Conservation (phyloP, 2,113 vertebrate species). For the Tragelaphus scriptus region DNA sequence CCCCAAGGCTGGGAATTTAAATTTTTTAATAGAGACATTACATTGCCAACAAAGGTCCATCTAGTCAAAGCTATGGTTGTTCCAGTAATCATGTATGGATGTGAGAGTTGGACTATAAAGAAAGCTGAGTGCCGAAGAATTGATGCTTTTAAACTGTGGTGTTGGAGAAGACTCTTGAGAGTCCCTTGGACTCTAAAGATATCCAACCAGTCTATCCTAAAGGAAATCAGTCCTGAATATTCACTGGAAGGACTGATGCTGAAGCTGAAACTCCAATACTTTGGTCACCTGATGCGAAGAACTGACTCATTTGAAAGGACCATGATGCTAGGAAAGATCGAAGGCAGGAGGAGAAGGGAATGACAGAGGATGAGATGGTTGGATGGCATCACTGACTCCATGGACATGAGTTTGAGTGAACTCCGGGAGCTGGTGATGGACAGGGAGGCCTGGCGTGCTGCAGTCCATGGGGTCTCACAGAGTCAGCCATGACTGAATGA, state of each 20-base stretch:
- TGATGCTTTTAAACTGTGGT: neutral
- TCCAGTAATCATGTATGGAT: neutral
- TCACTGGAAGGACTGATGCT: neutral
- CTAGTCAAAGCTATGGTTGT: neutral
- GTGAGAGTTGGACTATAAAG: neutral
- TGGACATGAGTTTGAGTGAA: neutral
- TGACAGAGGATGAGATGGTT: neutral
- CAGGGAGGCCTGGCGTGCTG: neutral
- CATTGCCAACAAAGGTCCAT: neutral
- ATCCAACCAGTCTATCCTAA: neutral
- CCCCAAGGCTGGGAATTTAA: conserved; percentile 13
- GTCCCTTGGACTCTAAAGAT: neutral
- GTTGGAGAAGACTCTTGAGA: neutral
- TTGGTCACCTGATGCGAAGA: neutral
- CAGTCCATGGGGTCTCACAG: neutral
- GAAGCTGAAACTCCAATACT: neutral
- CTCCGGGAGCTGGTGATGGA: accelerated
- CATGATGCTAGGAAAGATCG: neutral
- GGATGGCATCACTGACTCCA: neutral
- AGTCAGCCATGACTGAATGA: neutral
- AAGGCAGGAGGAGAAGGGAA: neutral
- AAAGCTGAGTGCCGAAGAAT: neutral
- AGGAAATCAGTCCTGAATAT: neutral
- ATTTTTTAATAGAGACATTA: neutral
- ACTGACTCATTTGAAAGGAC: neutral